Conservation (phyloP, 2,888 invertebrate genomes). For the Cancer borealis region DNA sequence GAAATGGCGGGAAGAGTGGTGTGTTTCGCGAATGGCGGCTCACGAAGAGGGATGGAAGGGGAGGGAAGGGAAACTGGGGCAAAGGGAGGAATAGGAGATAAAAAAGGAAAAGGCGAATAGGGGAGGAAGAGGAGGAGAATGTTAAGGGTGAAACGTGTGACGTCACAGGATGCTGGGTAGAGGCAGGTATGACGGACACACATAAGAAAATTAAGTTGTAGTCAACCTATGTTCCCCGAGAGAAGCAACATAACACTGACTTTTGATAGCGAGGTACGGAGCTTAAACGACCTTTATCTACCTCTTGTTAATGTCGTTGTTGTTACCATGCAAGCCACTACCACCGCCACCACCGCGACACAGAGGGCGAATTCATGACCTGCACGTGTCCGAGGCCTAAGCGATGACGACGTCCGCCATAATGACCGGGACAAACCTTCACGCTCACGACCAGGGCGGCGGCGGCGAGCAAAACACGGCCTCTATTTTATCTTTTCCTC, state of each 20-base stretch:
- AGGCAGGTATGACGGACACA: not conserved
- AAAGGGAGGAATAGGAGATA: not conserved
- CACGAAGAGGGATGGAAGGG: not conserved
- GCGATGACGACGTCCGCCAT: not conserved
- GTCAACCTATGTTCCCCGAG: no score
- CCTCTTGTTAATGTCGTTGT: not conserved
- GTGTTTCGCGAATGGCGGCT: not conserved
- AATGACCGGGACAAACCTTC: not conserved
- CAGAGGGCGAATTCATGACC: not conserved
- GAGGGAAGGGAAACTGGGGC: not conserved
- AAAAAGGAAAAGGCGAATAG: not conserved
- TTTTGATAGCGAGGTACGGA: not conserved
- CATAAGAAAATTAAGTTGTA: no score
- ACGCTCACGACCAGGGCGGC: slow-evolving; percentile 7
- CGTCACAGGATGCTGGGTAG: no score
- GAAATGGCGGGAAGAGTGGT: not conserved
- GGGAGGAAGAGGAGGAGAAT: not conserved
- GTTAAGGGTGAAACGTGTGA: not conserved
- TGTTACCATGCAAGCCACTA: not conserved
- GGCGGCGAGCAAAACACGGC: not conserved
- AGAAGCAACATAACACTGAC: no score
- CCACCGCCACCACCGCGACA: not conserved
- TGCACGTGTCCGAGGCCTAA: not conserved
- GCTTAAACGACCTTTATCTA: not conserved
- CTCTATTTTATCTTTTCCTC: not conserved